Evolutionary conservation across 2,113 vertebrate species (phyloP).

Genomic region (Galemys pyrenaicus): DNA sequence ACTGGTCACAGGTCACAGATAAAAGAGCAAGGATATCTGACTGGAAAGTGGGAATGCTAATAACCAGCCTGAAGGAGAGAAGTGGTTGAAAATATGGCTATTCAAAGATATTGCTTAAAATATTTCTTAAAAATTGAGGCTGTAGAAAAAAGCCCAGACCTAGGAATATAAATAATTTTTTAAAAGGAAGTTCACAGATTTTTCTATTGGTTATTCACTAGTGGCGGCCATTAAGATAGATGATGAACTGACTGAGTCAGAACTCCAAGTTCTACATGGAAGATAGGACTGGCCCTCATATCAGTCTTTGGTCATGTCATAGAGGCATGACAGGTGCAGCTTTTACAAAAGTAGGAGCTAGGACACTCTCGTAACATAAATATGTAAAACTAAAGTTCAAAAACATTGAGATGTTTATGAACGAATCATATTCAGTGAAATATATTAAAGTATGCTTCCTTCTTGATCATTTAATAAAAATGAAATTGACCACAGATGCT

Average conservation of each 20-base stretch:
- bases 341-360: not conserved
- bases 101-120: not conserved
- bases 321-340: not conserved
- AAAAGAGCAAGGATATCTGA: not conserved
- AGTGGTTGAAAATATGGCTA: not conserved
- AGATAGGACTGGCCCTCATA: not conserved
- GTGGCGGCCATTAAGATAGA: not conserved
- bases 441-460: not conserved
- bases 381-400: not conserved
- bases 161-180: not conserved
- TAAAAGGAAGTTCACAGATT: not conserved
- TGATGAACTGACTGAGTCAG: not conserved
- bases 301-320: not conserved
- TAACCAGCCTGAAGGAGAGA: not conserved
- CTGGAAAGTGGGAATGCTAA: not conserved
- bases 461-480: not conserved
- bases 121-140: not conserved
- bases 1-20: not conserved
- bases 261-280: not conserved
- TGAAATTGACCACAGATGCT: not conserved
- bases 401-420: not conserved
- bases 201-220: not conserved
- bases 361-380: not conserved
- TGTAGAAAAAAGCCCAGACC: not conserved
- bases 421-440: not conserved